Evolutionary conservation across 2,888 invertebrate species (phyloP).

Genomic region (Hypomecis punctinalis): DNA sequence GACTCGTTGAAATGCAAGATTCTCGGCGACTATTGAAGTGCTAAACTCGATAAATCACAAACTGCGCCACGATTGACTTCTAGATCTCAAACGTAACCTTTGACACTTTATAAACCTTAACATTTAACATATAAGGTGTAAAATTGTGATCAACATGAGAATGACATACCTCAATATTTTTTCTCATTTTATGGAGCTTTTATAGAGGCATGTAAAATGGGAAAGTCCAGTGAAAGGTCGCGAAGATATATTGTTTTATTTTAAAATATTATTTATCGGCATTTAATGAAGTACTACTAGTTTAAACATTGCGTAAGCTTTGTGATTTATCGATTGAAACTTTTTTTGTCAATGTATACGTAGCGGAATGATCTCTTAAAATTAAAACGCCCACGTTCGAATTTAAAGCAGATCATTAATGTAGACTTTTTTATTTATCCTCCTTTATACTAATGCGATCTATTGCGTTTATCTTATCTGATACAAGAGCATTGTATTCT

Average conservation of each 20-base stretch:
- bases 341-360: constrained; percentile 33
- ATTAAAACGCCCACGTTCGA: constrained; percentile 32
- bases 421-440: constrained; percentile 23
- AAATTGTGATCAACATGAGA: constrained; percentile 39
- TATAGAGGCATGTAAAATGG: constrained; percentile 63
- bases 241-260: constrained; percentile 62
- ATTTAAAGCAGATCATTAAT: constrained; percentile 27
- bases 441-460: constrained; percentile 10
- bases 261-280: constrained; percentile 49
- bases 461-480: constrained; percentile 19
- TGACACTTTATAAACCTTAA: constrained; percentile 34
- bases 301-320: constrained; percentile 40
- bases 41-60: constrained; percentile 68
- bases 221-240: constrained; percentile 70
- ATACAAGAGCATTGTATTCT: constrained; percentile 7
- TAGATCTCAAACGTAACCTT: constrained; percentile 47
- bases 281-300: constrained; percentile 51
- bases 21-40: constrained; percentile 65
- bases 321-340: constrained; percentile 42
- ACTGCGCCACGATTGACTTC: constrained; percentile 65
- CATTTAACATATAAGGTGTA: constrained; percentile 42
- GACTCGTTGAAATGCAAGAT: constrained; percentile 41
- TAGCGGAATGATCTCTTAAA: constrained; percentile 29
- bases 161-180: constrained; percentile 49
- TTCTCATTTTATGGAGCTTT: constrained; percentile 64